Conservation (phyloP, 2,113 vertebrate species). For the Patagioenas fasciata region DNA sequence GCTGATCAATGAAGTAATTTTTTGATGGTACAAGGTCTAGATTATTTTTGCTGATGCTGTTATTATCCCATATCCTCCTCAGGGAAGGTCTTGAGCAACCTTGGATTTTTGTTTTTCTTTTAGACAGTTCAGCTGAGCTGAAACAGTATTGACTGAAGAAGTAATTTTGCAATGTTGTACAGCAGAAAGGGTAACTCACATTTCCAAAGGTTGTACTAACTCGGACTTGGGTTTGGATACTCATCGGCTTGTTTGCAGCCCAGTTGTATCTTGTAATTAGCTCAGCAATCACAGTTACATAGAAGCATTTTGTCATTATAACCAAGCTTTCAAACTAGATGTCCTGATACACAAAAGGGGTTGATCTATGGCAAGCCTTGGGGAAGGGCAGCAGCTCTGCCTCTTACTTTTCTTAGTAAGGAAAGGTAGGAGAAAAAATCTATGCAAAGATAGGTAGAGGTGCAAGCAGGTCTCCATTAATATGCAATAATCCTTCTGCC, state of each 20-base stretch:
- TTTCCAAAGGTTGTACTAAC: background rate
- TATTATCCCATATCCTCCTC: background rate
- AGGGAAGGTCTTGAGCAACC: background rate
- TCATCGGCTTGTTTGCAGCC: background rate
- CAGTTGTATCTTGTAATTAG: background rate
- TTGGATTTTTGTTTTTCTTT: slow-evolving; percentile 6
- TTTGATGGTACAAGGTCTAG: background rate
- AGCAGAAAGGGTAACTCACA: background rate
- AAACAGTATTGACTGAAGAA: slow-evolving; percentile 2
- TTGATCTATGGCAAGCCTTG: background rate
- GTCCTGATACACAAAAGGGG: background rate
- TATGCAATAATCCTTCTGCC: background rate
- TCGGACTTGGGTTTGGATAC: background rate
- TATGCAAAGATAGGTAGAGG: background rate
- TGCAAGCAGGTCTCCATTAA: background rate
- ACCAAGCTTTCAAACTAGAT: background rate
- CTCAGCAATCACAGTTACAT: background rate
- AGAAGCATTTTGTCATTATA: background rate
- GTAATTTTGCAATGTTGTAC: background rate
- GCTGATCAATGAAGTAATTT: background rate
- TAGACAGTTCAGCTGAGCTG: background rate
- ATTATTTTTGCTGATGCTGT: background rate
- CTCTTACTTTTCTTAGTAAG: background rate
- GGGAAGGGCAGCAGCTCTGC: background rate
- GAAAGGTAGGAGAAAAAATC: background rate